Conservation (phyloP, 2,113 vertebrate genomes). For the Vimba vimba region DNA sequence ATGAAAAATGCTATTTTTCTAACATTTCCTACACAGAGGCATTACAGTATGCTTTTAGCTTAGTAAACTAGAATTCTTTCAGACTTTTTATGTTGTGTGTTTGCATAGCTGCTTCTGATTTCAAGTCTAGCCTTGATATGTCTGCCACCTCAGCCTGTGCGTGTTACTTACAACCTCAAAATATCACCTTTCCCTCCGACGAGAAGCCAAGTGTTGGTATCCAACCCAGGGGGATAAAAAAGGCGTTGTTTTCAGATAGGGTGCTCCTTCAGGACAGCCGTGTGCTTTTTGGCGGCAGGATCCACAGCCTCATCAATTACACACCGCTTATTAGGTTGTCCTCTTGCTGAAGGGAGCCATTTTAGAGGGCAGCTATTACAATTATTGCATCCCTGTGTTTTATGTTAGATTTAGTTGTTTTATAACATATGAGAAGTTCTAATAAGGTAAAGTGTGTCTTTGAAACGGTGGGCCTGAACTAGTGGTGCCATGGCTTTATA, state of each 20-base stretch:
- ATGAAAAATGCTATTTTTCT: not conserved
- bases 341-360: constrained; percentile 66
- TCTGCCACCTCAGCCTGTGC: constrained; percentile 44
- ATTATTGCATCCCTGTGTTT: constrained; percentile 71
- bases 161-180: constrained; percentile 53
- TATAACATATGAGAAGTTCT: constrained; percentile 60
- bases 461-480: constrained; percentile 36
- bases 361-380: constrained; percentile 69
- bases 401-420: constrained; percentile 68
- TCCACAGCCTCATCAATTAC: constrained; percentile 66
- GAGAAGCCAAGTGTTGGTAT: constrained; percentile 39
- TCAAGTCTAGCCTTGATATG: constrained; percentile 13
- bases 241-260: constrained; percentile 49
- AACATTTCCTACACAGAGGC: not conserved
- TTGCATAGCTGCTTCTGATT: constrained; percentile 16
- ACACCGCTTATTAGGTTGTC: constrained; percentile 68
- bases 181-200: constrained; percentile 50
- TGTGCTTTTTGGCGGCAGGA: constrained; percentile 41
- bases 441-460: constrained; percentile 66
- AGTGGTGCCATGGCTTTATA: constrained; percentile 34
- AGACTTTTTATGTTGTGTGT: not conserved
- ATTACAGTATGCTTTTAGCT: not conserved
- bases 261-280: constrained; percentile 45
- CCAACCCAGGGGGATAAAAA: constrained; percentile 49
- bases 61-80: not conserved